A percentile compares a stretch with the other conserved stretches of the same genome.
These are phyloP conservation scores for Conomelus anceps DNA, from an alignment of 2,888 invertebrate species.

Conservation along the genomic window DNA sequence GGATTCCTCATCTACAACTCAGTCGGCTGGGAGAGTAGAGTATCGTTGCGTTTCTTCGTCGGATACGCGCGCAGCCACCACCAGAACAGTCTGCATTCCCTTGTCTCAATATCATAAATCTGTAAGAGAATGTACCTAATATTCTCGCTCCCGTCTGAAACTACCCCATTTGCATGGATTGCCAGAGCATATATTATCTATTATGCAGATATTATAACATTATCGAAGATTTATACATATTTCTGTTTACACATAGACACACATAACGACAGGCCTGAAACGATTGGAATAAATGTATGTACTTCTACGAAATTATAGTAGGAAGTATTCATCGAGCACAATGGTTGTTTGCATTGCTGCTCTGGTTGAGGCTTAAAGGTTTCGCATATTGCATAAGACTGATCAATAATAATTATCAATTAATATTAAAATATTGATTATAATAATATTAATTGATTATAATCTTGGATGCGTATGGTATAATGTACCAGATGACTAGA, in stretches of 20 bases:
- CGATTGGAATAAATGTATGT: neutral
- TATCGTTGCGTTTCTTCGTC: neutral
- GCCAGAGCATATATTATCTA: neutral
- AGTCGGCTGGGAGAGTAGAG: neutral
- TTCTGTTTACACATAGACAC: neutral
- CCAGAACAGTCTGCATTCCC: neutral
- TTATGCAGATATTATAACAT: neutral
- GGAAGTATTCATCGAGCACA: neutral
- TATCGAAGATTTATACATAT: neutral
- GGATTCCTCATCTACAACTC: neutral
- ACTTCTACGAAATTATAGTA: neutral
- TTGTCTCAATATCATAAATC: neutral
- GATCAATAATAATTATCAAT: too few relatives aligned
- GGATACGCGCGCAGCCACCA: too few relatives aligned
- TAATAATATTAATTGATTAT: too few relatives aligned
- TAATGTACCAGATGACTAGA: too few relatives aligned
- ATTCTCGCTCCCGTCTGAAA: neutral
- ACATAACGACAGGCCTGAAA: neutral
- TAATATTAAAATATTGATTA: too few relatives aligned
- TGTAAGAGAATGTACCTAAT: neutral
- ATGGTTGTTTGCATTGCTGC: too few relatives aligned
- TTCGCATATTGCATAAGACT: too few relatives aligned
- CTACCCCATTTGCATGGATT: neutral
- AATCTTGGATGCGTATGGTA: too few relatives aligned
- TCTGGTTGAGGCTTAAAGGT: too few relatives aligned